Evolutionary conservation across 1,140 invertebrate species (phyloP), one percentile per base, ranked within the genome.

Genomic region (Acromyrmex charruanus): DNA sequence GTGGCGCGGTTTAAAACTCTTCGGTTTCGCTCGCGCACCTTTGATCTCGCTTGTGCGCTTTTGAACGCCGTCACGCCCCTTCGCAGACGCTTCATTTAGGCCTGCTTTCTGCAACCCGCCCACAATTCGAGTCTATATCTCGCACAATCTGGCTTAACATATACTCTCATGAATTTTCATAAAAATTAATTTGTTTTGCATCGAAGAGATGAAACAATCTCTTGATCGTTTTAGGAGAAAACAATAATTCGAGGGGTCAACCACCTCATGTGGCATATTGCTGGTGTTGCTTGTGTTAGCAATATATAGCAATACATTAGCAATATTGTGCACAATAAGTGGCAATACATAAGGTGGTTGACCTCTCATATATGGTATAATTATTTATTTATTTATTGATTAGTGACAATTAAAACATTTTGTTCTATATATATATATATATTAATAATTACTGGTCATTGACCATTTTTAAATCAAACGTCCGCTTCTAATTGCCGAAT

Each of bases 11-110:
- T 87, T 84, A 85, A 25, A 85, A 87, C 80, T 74, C 79, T 65
- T 87, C 66, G 85, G 31, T 71, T 87, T 87, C 75, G 72, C 74
- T 75, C 69, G 82, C 82, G 75, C 63, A 79, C 82, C 82, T 79
- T 85, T 77, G 82, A 85, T 85, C 82, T 75, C 69, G 69, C 39
- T 51, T 4, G 69, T 74, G 80, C 80, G 58, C 55, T 84, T 84
- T 84, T 84, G 69, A 84, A 63, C 39, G 69, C 80, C 69, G 69
- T 61, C 55, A 75, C 80, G 80, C 69, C 80, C 80, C 69, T 84
- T 74, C 55, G 69, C 39, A 59, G 58, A 35, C 44, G 69, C 55
- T 74, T 74, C 69, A 75, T 84, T 72, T 81, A 25, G 51, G 66
- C 21, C 18, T 49, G 80, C 44, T 84, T 84, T 75, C 51, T 25